Percentiles rank a stretch among this genome's conserved stretches.
Evolutionary conservation across 2,888 invertebrate species (phyloP).

Genomic region (Brachycybe producta): DNA sequence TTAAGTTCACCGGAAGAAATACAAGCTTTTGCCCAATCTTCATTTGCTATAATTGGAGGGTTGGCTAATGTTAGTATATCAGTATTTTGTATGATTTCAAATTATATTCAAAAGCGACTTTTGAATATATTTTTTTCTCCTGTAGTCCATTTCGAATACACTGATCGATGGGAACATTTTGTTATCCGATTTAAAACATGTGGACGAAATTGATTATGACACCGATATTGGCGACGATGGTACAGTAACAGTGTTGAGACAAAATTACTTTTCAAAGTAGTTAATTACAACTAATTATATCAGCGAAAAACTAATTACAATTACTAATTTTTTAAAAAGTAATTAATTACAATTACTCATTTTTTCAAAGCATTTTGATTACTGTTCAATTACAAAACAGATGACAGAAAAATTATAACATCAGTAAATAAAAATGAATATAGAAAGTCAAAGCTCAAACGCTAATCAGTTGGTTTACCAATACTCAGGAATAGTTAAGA

Average conservation of each 20-base stretch:
- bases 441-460: no score
- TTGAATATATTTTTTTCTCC: background rate
- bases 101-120: background rate
- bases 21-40: background rate
- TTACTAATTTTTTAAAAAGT: no score
- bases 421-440: no score
- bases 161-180: constrained; percentile 24
- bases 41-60: constrained; percentile 24
- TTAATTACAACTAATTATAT: no score
- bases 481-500: no score
- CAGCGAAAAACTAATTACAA: no score
- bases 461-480: no score
- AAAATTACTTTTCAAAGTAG: no score
- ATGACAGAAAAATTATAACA: no score
- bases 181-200: constrained; percentile 25
- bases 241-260: constrained; percentile 19
- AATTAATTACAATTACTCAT: no score
- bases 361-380: background rate
- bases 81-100: background rate
- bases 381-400: background rate
- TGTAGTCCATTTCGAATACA: constrained; percentile 26
- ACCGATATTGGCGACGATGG: constrained; percentile 25
- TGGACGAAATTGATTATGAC: constrained; percentile 25
- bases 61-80: constrained; percentile 24
- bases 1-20: background rate